Conservation (phyloP, 2,113 vertebrate species). For the Sapayoa aenigma region DNA sequence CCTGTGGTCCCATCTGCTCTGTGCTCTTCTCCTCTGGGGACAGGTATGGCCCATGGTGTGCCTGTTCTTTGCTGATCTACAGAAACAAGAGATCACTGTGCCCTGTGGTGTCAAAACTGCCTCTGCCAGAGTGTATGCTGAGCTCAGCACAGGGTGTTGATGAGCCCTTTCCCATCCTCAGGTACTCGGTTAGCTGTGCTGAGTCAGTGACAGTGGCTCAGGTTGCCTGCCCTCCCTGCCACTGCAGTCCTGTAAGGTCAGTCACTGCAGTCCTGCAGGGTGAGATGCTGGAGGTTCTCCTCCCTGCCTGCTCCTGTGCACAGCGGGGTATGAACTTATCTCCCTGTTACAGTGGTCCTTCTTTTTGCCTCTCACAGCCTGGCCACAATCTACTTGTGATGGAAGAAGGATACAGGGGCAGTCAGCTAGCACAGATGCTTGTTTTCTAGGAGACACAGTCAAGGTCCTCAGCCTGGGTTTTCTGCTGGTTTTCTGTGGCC, state of each 20-base stretch:
- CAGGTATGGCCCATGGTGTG: neutral
- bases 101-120: neutral
- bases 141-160: neutral
- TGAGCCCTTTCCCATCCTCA: neutral
- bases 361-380: neutral
- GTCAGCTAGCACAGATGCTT: neutral
- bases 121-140: fast-evolving
- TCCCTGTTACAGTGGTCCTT: fast-evolving
- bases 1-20: neutral
- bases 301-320: neutral
- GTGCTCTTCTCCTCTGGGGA: neutral
- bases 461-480: neutral
- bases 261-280: neutral
- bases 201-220: neutral
- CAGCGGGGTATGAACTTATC: neutral
- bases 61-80: neutral
- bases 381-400: neutral
- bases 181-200: neutral
- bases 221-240: neutral
- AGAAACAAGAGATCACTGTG: neutral
- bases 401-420: neutral
- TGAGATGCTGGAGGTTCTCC: neutral
- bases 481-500: neutral
- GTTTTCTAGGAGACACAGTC: neutral
- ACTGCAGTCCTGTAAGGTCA: neutral